Conservation (phyloP, 2,113 vertebrate genomes). For the Parus major region DNA sequence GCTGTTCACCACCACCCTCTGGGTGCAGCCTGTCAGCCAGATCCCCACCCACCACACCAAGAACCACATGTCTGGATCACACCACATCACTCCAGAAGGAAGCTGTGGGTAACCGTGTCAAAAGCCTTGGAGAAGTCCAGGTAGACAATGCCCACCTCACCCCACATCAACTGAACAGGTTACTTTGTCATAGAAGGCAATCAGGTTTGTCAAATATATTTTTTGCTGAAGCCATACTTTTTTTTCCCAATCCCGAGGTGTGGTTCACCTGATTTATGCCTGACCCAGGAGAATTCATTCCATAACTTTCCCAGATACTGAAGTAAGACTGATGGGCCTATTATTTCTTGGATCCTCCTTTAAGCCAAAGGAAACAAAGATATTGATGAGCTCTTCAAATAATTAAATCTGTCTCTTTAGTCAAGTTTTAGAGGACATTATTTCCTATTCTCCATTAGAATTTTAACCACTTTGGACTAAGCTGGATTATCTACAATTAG, state of each 20-base stretch:
- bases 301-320: not conserved
- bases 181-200: not conserved
- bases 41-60: not conserved
- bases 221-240: not conserved
- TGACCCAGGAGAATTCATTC: not conserved
- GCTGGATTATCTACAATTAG: not conserved
- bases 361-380: not conserved
- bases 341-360: not conserved
- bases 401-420: not conserved
- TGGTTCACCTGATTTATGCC: not conserved
- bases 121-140: not conserved
- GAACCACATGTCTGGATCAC: accelerated
- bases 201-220: not conserved
- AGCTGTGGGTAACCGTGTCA: not conserved
- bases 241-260: not conserved
- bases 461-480: not conserved
- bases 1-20: not conserved
- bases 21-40: not conserved
- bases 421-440: not conserved
- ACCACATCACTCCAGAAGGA: accelerated
- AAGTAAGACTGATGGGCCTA: not conserved
- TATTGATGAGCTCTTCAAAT: not conserved
- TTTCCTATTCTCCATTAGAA: not conserved
- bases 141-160: accelerated
- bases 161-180: not conserved